Evolutionary conservation across 2,888 invertebrate genomes (phyloP).

Genomic region (Heterodera filipjevi): DNA sequence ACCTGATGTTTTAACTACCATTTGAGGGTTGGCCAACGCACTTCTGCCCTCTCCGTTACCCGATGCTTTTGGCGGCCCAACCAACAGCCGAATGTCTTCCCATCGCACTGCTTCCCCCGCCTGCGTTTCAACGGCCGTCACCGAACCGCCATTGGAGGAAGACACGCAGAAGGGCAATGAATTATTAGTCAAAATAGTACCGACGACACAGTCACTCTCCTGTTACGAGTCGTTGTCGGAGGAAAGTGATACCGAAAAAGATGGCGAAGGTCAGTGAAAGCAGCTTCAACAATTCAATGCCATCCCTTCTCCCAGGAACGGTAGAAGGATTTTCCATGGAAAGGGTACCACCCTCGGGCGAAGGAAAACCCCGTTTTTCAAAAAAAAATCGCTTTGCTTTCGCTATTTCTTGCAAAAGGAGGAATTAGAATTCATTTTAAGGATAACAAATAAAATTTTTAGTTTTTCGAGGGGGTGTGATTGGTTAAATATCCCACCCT

Average conservation of each 20-base stretch:
- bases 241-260: slow-evolving; percentile 23
- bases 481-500: no score
- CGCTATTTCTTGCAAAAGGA: no score
- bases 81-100: slow-evolving; percentile 14
- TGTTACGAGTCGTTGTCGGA: slow-evolving; percentile 40
- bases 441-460: no score
- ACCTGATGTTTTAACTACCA: not conserved
- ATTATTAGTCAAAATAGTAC: not conserved
- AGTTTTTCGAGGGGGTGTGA: no score
- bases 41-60: slow-evolving; percentile 27
- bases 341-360: no score
- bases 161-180: not conserved
- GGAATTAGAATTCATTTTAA: no score
- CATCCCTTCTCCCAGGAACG: no score
- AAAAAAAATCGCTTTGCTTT: no score
- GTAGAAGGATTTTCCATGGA: no score
- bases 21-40: slow-evolving; percentile 33
- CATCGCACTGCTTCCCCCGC: not conserved
- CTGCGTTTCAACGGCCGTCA: not conserved
- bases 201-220: slow-evolving; percentile 21
- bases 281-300: not conserved
- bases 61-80: not conserved
- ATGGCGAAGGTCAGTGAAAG: not conserved
- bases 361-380: no score
- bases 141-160: not conserved